phyloP scores from a whole-genome alignment of 2,797 vertebrate species.

The Tauraco hartlaubi region DNA sequence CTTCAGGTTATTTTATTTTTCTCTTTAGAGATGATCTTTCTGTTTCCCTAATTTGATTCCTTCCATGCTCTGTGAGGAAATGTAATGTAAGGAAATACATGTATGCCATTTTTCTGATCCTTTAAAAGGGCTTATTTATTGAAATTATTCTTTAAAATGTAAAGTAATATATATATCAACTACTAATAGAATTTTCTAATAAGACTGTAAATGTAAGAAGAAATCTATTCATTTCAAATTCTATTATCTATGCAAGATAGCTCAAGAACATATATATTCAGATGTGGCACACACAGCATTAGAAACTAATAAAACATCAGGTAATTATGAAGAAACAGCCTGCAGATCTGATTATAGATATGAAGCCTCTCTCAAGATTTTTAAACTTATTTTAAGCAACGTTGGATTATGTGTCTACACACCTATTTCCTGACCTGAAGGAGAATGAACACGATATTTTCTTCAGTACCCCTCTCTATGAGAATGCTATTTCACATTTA shows the following conservation, averaged over 20 bases:
- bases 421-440: constrained; percentile 4
- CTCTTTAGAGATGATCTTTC: background rate
- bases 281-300: background rate
- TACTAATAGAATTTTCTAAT: background rate
- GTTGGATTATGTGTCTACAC: background rate
- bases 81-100: rapidly evolving
- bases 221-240: background rate
- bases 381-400: constrained; percentile 3
- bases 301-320: constrained; percentile 2
- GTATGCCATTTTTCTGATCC: background rate
- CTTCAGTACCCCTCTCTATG: background rate
- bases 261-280: constrained; percentile 10
- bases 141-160: background rate
- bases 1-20: background rate
- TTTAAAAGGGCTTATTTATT: background rate
- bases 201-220: background rate
- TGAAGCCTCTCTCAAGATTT: background rate
- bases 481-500: background rate
- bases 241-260: background rate
- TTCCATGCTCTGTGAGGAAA: background rate
- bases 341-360: constrained; percentile 35
- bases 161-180: background rate
- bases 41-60: background rate
- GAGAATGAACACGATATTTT: background rate
- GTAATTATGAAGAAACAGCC: constrained; percentile 20